Percentiles rank a stretch among this genome's conserved stretches.
phyloP scores from a whole-genome alignment of 2,113 vertebrate genomes.

The Cavia porcellus region DNA sequence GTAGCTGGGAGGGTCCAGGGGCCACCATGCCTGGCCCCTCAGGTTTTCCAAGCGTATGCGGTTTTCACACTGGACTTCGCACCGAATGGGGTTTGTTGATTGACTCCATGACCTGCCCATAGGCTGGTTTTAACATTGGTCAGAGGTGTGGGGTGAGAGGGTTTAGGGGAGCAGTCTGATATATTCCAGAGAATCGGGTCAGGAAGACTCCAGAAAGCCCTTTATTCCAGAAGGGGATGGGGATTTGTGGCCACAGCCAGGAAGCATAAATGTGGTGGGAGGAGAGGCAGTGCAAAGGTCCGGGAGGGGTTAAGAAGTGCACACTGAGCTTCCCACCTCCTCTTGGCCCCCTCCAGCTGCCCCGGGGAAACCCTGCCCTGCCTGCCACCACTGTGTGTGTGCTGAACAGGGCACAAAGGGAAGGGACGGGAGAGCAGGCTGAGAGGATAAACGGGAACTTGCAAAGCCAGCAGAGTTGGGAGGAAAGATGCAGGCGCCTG shows the following conservation, averaged over 20 bases:
- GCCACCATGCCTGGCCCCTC: background rate
- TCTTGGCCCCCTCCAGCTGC: background rate
- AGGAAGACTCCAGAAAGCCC: background rate
- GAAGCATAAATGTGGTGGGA: background rate
- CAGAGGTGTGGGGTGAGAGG: background rate
- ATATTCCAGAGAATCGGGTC: background rate
- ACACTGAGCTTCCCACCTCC: background rate
- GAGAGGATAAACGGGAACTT: background rate
- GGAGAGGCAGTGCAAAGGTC: background rate
- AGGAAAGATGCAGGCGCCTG: background rate
- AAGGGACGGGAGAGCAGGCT: background rate
- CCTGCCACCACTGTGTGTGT: background rate
- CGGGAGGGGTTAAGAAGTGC: background rate
- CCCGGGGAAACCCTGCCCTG: background rate
- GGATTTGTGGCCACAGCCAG: background rate
- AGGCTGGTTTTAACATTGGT: background rate
- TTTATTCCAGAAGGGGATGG: no score
- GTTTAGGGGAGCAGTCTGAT: no score
- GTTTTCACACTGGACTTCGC: background rate
- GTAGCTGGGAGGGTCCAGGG: background rate
- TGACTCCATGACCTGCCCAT: background rate
- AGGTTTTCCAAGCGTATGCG: background rate
- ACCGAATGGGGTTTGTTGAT: background rate
- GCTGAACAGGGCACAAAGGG: accelerated
- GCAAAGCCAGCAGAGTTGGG: background rate